phyloP scores from a whole-genome alignment of 2,797 vertebrate species.

The Phalanger gymnotis region DNA sequence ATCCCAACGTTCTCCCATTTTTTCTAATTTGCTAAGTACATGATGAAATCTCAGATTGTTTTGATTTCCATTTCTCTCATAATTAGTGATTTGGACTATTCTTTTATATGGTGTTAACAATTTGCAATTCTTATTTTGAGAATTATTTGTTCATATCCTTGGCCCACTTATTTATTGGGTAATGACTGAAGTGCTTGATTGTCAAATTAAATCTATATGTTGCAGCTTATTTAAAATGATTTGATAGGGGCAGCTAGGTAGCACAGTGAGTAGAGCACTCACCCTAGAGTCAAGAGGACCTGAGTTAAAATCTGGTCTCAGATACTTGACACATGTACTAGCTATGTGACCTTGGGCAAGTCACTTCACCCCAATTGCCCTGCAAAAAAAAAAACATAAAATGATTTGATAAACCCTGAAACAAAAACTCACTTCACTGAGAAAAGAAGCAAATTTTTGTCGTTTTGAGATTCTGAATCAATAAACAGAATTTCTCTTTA shows the following conservation, averaged over 20 bases:
- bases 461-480: background rate
- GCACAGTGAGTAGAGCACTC: too few relatives aligned
- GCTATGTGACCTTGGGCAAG: too few relatives aligned
- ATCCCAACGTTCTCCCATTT: background rate
- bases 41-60: background rate
- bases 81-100: background rate
- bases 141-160: background rate
- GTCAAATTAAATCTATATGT: background rate
- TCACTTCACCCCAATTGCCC: too few relatives aligned
- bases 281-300: too few relatives aligned
- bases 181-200: background rate
- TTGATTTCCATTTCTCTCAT: background rate
- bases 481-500: slow-evolving; percentile 5
- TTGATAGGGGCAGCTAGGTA: too few relatives aligned
- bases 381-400: too few relatives aligned
- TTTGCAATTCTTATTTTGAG: background rate
- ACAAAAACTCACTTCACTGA: background rate
- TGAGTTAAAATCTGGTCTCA: too few relatives aligned
- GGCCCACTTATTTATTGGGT: background rate
- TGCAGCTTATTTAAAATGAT: background rate
- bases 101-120: background rate
- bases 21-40: background rate
- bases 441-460: background rate
- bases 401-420: background rate
- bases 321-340: too few relatives aligned